A percentile compares a stretch with the other conserved stretches of the same genome.
phyloP scores from a whole-genome alignment of 1,140 invertebrate species.

The Pseudomyrmex pallidus region DNA sequence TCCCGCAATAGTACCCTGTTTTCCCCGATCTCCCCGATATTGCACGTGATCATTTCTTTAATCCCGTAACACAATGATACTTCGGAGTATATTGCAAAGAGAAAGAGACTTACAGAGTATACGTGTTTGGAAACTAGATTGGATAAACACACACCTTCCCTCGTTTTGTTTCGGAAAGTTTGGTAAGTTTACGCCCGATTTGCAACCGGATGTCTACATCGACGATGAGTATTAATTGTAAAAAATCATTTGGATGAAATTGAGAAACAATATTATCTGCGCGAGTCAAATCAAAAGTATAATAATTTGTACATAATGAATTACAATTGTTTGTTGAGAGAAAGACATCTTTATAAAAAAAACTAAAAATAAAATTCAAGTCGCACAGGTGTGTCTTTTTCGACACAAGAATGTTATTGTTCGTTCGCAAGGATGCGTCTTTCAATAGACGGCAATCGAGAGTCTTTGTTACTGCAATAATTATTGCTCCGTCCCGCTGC shows the following conservation, averaged over 20 bases:
- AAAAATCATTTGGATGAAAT: not conserved
- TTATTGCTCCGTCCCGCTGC: conserved; percentile 15
- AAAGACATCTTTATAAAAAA: not conserved
- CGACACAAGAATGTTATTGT: not conserved
- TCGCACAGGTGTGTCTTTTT: not conserved
- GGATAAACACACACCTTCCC: conserved; percentile 1
- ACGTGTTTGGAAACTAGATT: conserved; percentile 17
- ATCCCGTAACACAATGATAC: not conserved
- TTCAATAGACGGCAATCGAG: not conserved
- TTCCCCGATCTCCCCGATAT: not conserved
- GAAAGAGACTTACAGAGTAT: conserved; percentile 14
- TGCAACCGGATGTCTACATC: conserved; percentile 1
- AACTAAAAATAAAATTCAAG: conserved; percentile 17
- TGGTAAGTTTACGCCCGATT: conserved; percentile 37
- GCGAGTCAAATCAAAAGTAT: too few species aligned
- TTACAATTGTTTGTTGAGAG: too few species aligned
- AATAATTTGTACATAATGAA: too few species aligned
- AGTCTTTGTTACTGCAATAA: conserved; percentile 29
- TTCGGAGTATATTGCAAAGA: not conserved
- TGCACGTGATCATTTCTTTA: conserved; percentile 8
- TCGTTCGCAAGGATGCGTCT: conserved; percentile 1
- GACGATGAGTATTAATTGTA: conserved; percentile 8
- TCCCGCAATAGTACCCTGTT: too few species aligned
- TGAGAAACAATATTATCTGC: not conserved
- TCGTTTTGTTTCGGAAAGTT: conserved; percentile 23